phyloP scores from a whole-genome alignment of 2,888 invertebrate species.

The Schizaphis graminum region DNA sequence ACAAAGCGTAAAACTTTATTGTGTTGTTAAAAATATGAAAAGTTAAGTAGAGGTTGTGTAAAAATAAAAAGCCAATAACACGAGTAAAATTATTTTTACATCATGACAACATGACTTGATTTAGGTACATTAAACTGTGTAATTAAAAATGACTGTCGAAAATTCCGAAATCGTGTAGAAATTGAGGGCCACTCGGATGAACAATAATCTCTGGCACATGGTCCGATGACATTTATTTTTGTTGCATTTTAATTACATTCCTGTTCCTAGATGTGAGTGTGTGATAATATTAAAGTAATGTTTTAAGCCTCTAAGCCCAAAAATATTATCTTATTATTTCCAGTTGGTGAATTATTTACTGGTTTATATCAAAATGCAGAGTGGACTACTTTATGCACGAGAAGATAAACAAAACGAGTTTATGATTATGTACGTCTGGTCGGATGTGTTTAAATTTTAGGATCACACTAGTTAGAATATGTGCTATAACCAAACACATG shows the following conservation, averaged over 20 bases:
- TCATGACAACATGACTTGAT: neutral
- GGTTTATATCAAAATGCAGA: neutral
- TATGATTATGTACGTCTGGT: constrained; percentile 42
- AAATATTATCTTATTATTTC: constrained; percentile 57
- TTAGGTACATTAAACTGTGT: neutral
- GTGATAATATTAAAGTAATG: constrained; percentile 1
- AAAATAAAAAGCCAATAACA: neutral
- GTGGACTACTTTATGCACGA: constrained; percentile 27
- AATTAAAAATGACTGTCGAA: neutral
- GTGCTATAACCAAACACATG: neutral
- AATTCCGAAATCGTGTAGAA: neutral
- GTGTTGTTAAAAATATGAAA: neutral
- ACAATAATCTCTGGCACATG: constrained; percentile 41
- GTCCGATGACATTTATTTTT: constrained; percentile 33
- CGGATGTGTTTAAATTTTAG: constrained; percentile 25
- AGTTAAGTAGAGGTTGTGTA: neutral
- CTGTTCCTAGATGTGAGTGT: neutral
- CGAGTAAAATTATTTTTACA: neutral
- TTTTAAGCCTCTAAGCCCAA: constrained; percentile 33
- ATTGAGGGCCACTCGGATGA: neutral
- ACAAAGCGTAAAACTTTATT: too few species aligned
- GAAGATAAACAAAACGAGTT: constrained; percentile 41
- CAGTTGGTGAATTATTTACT: constrained; percentile 47
- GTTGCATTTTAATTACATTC: neutral
- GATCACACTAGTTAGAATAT: neutral